Conservation (phyloP, 2,797 vertebrate genomes). For the Lateolabrax maculatus region DNA sequence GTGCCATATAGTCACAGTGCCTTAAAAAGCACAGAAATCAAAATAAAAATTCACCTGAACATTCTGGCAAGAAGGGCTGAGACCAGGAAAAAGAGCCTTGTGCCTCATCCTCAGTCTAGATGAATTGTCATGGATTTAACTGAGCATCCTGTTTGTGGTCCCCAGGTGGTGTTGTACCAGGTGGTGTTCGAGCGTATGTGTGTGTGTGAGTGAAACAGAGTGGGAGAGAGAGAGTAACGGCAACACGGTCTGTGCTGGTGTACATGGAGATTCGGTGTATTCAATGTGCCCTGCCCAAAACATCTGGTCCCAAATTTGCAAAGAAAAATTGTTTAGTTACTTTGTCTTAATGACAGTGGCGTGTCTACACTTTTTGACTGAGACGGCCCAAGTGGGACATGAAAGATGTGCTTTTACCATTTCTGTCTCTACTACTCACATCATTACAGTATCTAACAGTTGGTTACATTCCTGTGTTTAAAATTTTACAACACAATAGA, state of each 20-base stretch:
- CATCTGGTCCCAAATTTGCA: background rate
- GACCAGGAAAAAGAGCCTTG: background rate
- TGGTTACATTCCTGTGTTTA: background rate
- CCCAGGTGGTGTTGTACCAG: conserved; percentile 49
- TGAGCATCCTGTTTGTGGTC: conserved; percentile 44
- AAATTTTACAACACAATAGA: too few relatives aligned
- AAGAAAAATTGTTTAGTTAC: background rate
- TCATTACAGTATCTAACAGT: too few relatives aligned
- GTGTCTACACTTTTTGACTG: too few relatives aligned
- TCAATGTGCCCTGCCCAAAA: background rate
- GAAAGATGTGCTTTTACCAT: too few relatives aligned
- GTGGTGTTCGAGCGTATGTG: conserved; percentile 5
- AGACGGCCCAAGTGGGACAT: too few relatives aligned
- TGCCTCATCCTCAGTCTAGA: conserved; percentile 30
- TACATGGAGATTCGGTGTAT: background rate
- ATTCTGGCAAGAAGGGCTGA: conserved; percentile 9
- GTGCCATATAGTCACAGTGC: background rate
- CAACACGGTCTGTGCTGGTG: background rate
- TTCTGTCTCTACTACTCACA: too few relatives aligned
- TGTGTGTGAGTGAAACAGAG: background rate
- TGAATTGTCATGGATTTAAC: conserved; percentile 39
- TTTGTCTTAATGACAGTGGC: too few relatives aligned
- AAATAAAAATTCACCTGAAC: background rate
- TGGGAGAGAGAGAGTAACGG: background rate
- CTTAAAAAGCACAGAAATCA: background rate